A percentile compares a stretch with the other conserved stretches of the same genome.
Evolutionary conservation across 2,113 vertebrate genomes (phyloP).

Genomic region (Channa maculata): DNA sequence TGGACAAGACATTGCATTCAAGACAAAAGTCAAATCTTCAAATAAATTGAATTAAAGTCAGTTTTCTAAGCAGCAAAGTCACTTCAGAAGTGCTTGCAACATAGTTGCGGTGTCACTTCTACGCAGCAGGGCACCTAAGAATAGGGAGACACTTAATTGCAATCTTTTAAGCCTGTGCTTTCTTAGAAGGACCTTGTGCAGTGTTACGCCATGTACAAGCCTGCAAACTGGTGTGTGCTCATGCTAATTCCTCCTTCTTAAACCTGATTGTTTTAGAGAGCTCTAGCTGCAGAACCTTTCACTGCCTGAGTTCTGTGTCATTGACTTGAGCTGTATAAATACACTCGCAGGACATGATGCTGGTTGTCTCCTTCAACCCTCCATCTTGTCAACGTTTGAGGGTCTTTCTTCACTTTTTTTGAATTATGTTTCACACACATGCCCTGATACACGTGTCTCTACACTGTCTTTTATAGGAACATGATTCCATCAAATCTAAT

Average conservation of each 20-base stretch:
- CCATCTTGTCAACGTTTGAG: neutral
- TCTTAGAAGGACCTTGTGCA: conserved; percentile 42
- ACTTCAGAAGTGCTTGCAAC: neutral
- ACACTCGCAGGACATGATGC: conserved; percentile 1
- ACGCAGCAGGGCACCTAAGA: conserved; percentile 40
- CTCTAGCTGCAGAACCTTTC: conserved; percentile 11
- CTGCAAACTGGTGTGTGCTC: conserved; percentile 16
- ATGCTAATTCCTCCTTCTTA: conserved; percentile 49
- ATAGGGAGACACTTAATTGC: conserved; percentile 58
- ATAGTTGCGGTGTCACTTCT: conserved; percentile 35
- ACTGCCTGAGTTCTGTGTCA: conserved; percentile 1
- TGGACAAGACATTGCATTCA: too few relatives aligned
- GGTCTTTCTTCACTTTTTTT: too few relatives aligned
- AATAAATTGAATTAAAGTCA: neutral
- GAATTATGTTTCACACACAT: too few relatives aligned
- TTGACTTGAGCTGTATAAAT: conserved; percentile 41
- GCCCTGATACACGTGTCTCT: too few relatives aligned
- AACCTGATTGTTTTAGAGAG: conserved; percentile 56
- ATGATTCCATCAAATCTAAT: conserved; percentile 93
- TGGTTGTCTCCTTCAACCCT: neutral
- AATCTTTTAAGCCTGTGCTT: conserved; percentile 64
- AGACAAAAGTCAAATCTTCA: neutral
- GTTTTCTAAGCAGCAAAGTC: neutral
- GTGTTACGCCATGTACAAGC: neutral
- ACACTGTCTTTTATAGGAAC: conserved; percentile 81